Conservation (phyloP, 1,140 invertebrate species). For the Heliconius congener region DNA sequence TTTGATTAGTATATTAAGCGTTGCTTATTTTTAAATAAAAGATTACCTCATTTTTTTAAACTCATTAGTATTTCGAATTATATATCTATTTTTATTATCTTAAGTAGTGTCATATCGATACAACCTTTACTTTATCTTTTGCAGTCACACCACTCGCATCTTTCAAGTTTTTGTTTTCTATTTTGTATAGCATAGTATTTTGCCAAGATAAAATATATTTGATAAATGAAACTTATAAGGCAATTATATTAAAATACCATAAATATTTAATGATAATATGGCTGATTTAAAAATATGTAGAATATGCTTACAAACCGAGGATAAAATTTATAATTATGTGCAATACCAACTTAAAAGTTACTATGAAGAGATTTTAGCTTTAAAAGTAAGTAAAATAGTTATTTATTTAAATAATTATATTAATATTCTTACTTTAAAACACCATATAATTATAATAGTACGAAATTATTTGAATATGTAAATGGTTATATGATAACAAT, state of each 20-base stretch:
- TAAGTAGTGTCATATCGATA: no score
- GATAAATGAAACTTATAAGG: neutral
- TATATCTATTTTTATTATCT: no score
- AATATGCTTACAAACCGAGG: slow-evolving; percentile 61
- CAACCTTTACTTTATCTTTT: no score
- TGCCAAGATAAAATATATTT: neutral
- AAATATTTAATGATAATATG: slow-evolving; percentile 21
- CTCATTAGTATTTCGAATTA: no score
- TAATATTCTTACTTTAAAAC: neutral
- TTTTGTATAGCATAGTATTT: neutral
- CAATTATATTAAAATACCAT: neutral
- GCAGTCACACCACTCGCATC: neutral
- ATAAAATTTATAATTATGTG: slow-evolving; percentile 60
- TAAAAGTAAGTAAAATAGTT: slow-evolving; percentile 55
- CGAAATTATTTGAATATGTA: no score
- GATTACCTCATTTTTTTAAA: no score
- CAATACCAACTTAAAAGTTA: slow-evolving; percentile 57
- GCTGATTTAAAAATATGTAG: slow-evolving; percentile 64
- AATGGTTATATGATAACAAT: no score
- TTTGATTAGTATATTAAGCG: no score
- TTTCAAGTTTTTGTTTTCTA: slow-evolving; percentile 4
- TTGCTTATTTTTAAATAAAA: no score
- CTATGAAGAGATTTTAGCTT: slow-evolving; percentile 67
- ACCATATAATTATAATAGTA: no score
- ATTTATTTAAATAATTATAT: neutral